phyloP scores from a whole-genome alignment of 2,888 invertebrate species.

The Limnephilus marmoratus region DNA sequence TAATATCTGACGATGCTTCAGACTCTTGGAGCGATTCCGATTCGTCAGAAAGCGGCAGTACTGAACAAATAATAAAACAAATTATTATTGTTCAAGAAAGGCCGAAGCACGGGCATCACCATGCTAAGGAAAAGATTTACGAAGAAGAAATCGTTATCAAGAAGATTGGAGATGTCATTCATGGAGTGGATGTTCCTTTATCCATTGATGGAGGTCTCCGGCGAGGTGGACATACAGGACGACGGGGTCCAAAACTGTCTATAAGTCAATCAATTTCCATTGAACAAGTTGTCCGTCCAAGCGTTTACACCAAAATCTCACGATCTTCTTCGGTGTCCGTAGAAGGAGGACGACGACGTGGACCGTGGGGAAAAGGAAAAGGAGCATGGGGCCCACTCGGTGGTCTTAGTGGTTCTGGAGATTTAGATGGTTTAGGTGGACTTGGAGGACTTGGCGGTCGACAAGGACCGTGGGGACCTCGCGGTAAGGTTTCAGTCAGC shows the following conservation, averaged over 20 bases:
- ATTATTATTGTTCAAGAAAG: slow-evolving; percentile 65
- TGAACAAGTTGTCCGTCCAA: slow-evolving; percentile 44
- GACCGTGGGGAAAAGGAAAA: slow-evolving; percentile 21
- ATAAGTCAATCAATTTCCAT: slow-evolving; percentile 45
- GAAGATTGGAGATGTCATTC: slow-evolving; percentile 58
- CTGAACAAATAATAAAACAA: slow-evolving; percentile 64
- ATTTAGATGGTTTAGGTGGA: slow-evolving; percentile 31
- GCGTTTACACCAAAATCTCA: slow-evolving; percentile 10
- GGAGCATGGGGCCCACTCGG: neutral
- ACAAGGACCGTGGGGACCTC: neutral
- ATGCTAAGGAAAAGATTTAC: slow-evolving; percentile 64
- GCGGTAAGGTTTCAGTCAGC: slow-evolving; percentile 7
- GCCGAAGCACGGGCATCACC: slow-evolving; percentile 64
- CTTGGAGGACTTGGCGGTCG: slow-evolving; percentile 45
- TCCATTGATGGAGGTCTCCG: neutral
- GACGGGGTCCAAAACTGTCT: slow-evolving; percentile 32
- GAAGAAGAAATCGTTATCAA: slow-evolving; percentile 65
- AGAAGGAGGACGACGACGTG: slow-evolving; percentile 39
- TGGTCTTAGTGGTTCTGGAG: slow-evolving; percentile 24
- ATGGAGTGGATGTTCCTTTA: neutral
- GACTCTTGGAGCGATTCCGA: slow-evolving; percentile 59
- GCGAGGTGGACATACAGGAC: neutral
- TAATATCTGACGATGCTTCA: slow-evolving; percentile 60
- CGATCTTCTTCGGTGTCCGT: slow-evolving; percentile 40
- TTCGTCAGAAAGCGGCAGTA: slow-evolving; percentile 61